phyloP scores from a whole-genome alignment of 2,797 vertebrate species.

The Psittacula echo region DNA sequence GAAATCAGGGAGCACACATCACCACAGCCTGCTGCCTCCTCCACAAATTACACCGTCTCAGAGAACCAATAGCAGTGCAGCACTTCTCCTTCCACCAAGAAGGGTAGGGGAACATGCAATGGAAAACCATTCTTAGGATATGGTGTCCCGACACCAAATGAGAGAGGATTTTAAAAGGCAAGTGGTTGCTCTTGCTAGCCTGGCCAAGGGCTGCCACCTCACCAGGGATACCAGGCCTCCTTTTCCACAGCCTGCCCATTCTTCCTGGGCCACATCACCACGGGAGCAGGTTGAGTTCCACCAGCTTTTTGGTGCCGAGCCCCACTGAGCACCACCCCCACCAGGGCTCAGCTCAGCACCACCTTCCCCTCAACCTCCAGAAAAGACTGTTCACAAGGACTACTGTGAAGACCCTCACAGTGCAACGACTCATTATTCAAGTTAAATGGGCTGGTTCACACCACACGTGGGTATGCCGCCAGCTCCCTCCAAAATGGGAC shows the following conservation, averaged over 20 bases:
- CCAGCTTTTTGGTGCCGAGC: background rate
- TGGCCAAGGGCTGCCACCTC: background rate
- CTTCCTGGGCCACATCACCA: background rate
- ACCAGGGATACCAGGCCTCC: background rate
- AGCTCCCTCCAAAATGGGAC: background rate
- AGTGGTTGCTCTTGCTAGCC: rapidly evolving
- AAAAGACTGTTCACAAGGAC: background rate
- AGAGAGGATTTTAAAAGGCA: background rate
- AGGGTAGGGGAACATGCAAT: background rate
- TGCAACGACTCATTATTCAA: background rate
- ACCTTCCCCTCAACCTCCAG: rapidly evolving
- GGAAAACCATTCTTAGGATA: background rate
- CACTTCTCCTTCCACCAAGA: background rate
- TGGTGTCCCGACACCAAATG: rapidly evolving
- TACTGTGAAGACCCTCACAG: background rate
- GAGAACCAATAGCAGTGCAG: background rate
- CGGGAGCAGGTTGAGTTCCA: background rate
- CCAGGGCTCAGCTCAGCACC: background rate
- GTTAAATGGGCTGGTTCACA: background rate
- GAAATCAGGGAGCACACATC: background rate
- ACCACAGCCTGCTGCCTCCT: background rate
- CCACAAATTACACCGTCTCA: background rate
- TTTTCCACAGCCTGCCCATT: background rate
- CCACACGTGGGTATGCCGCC: rapidly evolving
- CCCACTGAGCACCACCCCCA: background rate